A percentile compares a stretch with the other conserved stretches of the same genome.
Evolutionary conservation across 1,140 invertebrate genomes (phyloP).

Genomic region (Xylocopa sonorina): DNA sequence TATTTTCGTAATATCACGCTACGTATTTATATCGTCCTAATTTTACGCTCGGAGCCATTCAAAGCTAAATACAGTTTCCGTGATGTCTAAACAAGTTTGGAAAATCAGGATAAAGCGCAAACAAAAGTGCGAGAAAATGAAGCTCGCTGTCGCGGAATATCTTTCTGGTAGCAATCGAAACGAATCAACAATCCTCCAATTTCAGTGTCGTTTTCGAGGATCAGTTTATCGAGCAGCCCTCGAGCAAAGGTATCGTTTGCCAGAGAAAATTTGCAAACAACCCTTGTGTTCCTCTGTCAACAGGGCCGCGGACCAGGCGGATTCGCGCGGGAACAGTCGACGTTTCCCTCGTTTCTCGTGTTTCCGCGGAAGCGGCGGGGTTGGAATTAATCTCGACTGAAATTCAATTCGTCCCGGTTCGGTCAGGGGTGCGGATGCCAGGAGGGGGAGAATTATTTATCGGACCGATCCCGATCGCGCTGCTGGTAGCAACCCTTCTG

Average conservation of each 20-base stretch:
- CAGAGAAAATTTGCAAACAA: neutral
- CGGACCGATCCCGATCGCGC: conserved; percentile 1
- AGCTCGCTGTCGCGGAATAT: neutral
- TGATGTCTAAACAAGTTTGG: too few species aligned
- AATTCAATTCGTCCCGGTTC: conserved; percentile 34
- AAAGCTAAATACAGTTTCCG: too few species aligned
- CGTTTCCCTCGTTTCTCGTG: neutral
- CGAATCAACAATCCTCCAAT: neutral
- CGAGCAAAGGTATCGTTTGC: neutral
- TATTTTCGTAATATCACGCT: too few species aligned
- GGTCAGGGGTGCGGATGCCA: too few species aligned
- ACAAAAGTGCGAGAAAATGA: too few species aligned
- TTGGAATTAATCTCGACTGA: conserved; percentile 24
- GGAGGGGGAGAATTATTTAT: conserved; percentile 33
- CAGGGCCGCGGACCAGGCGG: neutral
- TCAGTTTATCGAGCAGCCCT: neutral
- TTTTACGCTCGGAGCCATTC: too few species aligned
- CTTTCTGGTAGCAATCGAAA: neutral
- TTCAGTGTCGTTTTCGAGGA: neutral
- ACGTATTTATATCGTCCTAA: too few species aligned
- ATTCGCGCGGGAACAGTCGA: neutral
- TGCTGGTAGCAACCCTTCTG: too few species aligned
- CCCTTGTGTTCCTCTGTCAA: neutral
- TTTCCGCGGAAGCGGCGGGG: neutral
- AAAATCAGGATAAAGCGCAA: too few species aligned